These are phyloP conservation scores for Astyanax mexicanus DNA, from an alignment of 2,797 vertebrate species.

Conservation along the genomic window DNA sequence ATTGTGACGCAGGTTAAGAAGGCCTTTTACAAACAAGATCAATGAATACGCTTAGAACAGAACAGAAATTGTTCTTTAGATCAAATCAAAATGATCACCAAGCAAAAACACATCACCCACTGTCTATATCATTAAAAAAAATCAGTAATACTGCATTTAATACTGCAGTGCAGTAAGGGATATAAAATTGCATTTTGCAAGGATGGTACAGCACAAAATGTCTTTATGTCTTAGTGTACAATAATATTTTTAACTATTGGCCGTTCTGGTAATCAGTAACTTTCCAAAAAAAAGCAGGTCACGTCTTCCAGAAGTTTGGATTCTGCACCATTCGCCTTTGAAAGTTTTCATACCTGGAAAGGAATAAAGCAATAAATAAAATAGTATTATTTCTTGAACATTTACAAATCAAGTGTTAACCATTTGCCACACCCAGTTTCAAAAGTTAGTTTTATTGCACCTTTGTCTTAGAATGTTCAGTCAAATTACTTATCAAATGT, in stretches of 20 bases:
- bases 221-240: not conserved
- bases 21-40: not conserved
- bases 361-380: no score
- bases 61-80: not conserved
- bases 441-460: no score
- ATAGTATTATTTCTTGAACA: no score
- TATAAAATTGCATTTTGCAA: slow-evolving; percentile 19
- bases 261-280: not conserved
- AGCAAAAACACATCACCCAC: not conserved
- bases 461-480: no score
- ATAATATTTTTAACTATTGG: not conserved
- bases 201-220: not conserved
- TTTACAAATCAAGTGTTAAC: no score
- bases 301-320: slow-evolving; percentile 95
- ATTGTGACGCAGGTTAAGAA: not conserved
- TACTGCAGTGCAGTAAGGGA: not conserved
- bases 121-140: not conserved
- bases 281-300: slow-evolving; percentile 40
- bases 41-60: not conserved
- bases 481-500: no score
- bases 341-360: slow-evolving; percentile 91
- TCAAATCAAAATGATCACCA: not conserved
- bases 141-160: slow-evolving; percentile 3
- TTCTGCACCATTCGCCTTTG: slow-evolving; percentile 92
- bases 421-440: no score